A percentile compares a stretch with the other conserved stretches of the same genome.
Evolutionary conservation across 2,888 invertebrate species (phyloP).

Genomic region (Drosophila histrio): DNA sequence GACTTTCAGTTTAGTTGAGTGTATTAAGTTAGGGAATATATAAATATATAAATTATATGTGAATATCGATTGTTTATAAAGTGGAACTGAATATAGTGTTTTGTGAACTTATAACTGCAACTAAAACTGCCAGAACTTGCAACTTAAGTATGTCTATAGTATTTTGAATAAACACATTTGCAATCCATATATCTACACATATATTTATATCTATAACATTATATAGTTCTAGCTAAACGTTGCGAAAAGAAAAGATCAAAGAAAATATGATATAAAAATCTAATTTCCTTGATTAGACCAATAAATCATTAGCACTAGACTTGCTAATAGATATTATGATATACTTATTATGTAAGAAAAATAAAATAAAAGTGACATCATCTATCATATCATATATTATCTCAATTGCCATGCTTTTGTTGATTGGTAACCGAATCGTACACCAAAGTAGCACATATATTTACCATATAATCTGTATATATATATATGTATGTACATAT

Average conservation of each 20-base stretch:
- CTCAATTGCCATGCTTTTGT: neutral
- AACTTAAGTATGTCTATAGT: neutral
- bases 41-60: too few species aligned
- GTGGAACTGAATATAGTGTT: neutral
- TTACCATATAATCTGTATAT: neutral
- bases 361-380: slow-evolving; percentile 1
- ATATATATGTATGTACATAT: neutral
- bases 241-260: slow-evolving; percentile 7
- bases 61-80: too few species aligned
- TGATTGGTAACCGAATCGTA: slow-evolving; percentile 12
- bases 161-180: neutral
- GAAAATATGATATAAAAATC: slow-evolving; percentile 1
- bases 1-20: too few species aligned
- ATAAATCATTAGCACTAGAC: slow-evolving; percentile 11
- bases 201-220: neutral
- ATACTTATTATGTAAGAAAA: neutral
- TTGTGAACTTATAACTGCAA: too few species aligned
- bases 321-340: slow-evolving; percentile 16
- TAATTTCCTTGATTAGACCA: slow-evolving; percentile 12
- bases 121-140: neutral
- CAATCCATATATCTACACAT: neutral
- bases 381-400: neutral
- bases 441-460: slow-evolving; percentile 17
- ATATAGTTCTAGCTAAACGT: neutral
- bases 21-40: too few species aligned